These are phyloP conservation scores for Palythoa grandiflora DNA, from an alignment of 92 coral and sea anemone genomes.

Conservation along the genomic window DNA sequence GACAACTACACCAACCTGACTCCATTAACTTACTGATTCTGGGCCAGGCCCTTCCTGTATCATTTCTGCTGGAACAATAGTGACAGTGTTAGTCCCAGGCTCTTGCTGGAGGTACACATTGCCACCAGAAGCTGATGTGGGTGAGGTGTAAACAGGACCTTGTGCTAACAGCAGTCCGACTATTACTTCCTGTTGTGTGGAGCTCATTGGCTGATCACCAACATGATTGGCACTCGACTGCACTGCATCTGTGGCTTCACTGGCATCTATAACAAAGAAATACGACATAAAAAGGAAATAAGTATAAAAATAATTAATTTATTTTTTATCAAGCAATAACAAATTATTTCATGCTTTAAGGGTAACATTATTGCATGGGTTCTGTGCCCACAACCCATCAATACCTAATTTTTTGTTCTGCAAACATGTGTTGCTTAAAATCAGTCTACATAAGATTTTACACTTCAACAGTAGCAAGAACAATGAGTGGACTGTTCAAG, in stretches of 20 bases:
- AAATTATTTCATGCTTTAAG: no score
- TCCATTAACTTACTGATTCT: slow-evolving; percentile 54
- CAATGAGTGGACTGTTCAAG: no score
- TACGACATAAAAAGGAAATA: background rate
- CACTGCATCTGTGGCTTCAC: background rate
- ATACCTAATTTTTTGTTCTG: no score
- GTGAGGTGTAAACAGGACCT: slow-evolving; percentile 76
- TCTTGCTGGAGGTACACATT: slow-evolving; percentile 66
- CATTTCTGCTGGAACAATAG: slow-evolving; percentile 86
- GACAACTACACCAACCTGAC: no score
- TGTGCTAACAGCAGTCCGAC: slow-evolving; percentile 80
- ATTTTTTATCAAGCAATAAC: no score
- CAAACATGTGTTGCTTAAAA: no score
- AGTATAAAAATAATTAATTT: background rate
- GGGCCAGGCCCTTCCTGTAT: slow-evolving; percentile 59
- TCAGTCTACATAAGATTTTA: no score
- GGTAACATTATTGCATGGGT: no score
- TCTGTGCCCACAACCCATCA: no score
- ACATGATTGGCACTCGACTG: slow-evolving; percentile 64
- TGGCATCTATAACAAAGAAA: background rate
- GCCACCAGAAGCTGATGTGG: slow-evolving; percentile 53
- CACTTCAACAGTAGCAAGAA: no score
- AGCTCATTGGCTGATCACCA: slow-evolving; percentile 84
- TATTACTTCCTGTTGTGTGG: slow-evolving; percentile 89
- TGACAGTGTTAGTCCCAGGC: slow-evolving; percentile 76